Base-by-base conservation (phyloP, 1,140 invertebrate genomes). In the Aphelenchoides avenae region DNA sequence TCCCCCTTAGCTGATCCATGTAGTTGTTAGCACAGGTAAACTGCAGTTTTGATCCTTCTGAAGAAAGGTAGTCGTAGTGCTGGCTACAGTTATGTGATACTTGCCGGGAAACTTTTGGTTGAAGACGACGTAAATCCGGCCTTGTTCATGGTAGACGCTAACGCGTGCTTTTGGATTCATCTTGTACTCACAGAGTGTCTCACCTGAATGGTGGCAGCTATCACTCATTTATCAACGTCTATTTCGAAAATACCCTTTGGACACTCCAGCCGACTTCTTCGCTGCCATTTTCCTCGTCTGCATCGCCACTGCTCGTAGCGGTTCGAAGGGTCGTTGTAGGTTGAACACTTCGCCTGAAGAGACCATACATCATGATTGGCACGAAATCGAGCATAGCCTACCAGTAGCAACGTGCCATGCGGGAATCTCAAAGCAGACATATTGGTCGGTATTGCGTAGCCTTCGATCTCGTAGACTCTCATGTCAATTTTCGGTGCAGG, bases 61-160 rank as follows among this genome's bases (percentile, higher is more conserved):
- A 26, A 65, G 22, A 9, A 9, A 3, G 18, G 52, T 29, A 54
- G 24, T 52, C n/a, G n/a, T 53, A 53, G 18, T n/a, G 18, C n/a
- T 52, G 2, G 15, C 20, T 3, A 20, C n/a, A 5, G 58, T 0
- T 18, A 42, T 3, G 24, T 5, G 11, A 30, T 62, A 20, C 30
- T 69, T 29, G 68, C 61, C 27, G 6, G 57, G 44, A 51, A 67
- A 67, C 6, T 56, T 44, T 43, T 71, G 52, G 41, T 68, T 71
- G 34, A 68, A 68, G 13, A 58, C 20, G 9, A 68, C 68, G 42
- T 20, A 71, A 22, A 59, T 43, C 7, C 62, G 52, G 20, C 52
- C 36, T 31, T 68, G 68, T n/a, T 34, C 53, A 36, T 71, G 61
- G 40, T 65, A 68, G 9, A 55, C 68, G 15, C 39, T 29, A 3